Percentiles rank a stretch among this genome's conserved stretches.
Evolutionary conservation across 2,888 invertebrate genomes (phyloP).

Genomic region (Lordiphosa fenestrarum): DNA sequence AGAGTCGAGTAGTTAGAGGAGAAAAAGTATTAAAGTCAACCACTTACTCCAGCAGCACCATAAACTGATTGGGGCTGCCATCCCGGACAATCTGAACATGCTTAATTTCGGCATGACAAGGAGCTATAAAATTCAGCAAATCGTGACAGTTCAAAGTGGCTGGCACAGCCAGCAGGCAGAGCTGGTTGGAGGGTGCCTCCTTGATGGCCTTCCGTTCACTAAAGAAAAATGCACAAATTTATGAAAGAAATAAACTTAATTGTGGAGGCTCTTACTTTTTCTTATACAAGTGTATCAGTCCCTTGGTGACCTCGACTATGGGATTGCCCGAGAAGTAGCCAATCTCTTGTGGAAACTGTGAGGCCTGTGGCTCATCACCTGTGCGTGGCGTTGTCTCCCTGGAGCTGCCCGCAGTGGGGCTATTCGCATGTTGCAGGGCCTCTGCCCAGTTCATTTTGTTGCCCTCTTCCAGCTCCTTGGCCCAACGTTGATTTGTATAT

Average conservation of each 20-base stretch:
- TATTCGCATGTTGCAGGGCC: slow-evolving; percentile 57
- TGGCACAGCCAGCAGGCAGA: slow-evolving; percentile 94
- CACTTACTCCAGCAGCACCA: slow-evolving; percentile 94
- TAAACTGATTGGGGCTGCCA: slow-evolving; percentile 97
- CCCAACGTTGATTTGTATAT: slow-evolving; percentile 83
- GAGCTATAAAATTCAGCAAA: slow-evolving; percentile 94
- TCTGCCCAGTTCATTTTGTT: slow-evolving; percentile 61
- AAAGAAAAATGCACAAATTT: slow-evolving; percentile 21
- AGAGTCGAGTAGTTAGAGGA: background rate
- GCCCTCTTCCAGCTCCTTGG: slow-evolving; percentile 25
- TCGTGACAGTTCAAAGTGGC: slow-evolving; percentile 95
- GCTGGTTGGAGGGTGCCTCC: slow-evolving; percentile 88
- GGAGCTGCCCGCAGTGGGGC: slow-evolving; percentile 82
- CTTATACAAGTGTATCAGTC: slow-evolving; percentile 97
- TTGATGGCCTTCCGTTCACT: slow-evolving; percentile 88
- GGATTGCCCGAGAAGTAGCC: slow-evolving; percentile 98
- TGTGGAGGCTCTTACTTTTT: slow-evolving; percentile 87
- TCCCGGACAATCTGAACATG: slow-evolving; percentile 95
- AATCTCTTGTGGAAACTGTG: slow-evolving; percentile 82
- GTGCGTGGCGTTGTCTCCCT: slow-evolving; percentile 81
- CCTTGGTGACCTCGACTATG: slow-evolving; percentile 94
- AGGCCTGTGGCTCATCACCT: slow-evolving; percentile 67
- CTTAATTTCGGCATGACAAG: slow-evolving; percentile 93
- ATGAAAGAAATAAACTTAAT: background rate
- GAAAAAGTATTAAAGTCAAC: background rate